These are phyloP conservation scores for Ceratosolen solmsi DNA, from an alignment of 1,140 invertebrate species.

Conservation along the genomic window DNA sequence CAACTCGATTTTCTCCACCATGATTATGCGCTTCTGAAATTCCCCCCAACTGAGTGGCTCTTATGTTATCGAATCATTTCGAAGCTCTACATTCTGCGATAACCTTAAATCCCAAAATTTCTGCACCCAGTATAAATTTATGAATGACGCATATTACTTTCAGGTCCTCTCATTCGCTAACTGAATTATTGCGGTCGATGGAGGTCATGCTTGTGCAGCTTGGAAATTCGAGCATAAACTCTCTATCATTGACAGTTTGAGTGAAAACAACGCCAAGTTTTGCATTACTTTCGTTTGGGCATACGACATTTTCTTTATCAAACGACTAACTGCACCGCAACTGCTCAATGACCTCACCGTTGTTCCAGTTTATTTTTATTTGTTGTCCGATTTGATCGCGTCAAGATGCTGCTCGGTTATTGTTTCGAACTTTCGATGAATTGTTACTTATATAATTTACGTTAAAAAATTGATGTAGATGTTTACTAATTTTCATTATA, in stretches of 20 bases:
- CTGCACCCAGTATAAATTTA: not conserved
- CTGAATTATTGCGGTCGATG: not conserved
- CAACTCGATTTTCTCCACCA: not conserved
- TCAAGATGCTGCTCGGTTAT: not conserved
- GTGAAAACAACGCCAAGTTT: not conserved
- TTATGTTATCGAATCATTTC: slow-evolving; percentile 5
- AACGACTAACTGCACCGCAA: not conserved
- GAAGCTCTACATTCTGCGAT: slow-evolving; percentile 1
- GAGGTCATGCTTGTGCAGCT: not conserved
- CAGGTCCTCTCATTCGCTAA: not conserved
- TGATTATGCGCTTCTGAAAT: not conserved
- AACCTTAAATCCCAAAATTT: slow-evolving; percentile 1
- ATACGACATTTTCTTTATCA: not conserved
- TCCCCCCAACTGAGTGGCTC: not conserved
- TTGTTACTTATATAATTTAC: no score
- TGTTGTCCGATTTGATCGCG: not conserved
- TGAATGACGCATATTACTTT: not conserved
- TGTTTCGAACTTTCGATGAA: not conserved
- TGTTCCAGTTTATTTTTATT: not conserved
- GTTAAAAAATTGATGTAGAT: no score
- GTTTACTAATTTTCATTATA: no score
- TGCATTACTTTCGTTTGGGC: not conserved
- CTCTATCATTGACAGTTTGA: not conserved
- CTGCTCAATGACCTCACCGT: not conserved
- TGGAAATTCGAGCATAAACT: not conserved